Evolutionary conservation across 1,140 invertebrate species (phyloP).

Genomic region (Zelostemma sp.): DNA sequence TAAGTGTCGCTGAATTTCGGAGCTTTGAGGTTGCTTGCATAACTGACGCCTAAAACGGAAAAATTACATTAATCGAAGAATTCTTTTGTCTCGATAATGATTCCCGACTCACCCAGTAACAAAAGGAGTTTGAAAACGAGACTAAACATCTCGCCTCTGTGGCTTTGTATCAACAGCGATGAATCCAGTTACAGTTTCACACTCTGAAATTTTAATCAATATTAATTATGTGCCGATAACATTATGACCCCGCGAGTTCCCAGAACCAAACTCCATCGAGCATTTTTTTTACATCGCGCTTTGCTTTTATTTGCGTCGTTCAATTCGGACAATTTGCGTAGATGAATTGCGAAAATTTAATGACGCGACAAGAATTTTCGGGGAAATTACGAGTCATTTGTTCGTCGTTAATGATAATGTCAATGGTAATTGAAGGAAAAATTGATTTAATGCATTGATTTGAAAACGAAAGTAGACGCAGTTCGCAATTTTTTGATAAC

Average conservation of each 20-base stretch:
- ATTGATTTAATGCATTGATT: not conserved
- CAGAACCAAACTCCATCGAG: too few relatives aligned
- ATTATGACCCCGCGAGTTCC: too few relatives aligned
- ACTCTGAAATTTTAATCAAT: constrained; percentile 7
- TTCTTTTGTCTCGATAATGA: constrained; percentile 7
- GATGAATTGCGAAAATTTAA: not conserved
- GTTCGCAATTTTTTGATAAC: not conserved
- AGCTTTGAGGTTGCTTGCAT: constrained; percentile 41
- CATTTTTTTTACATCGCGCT: too few relatives aligned
- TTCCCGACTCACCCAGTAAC: constrained; percentile 17
- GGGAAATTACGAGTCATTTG: too few relatives aligned
- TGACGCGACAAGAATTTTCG: too few relatives aligned
- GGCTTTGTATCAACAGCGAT: constrained; percentile 3
- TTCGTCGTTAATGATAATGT: too few relatives aligned
- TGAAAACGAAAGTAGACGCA: not conserved
- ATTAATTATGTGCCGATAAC: too few relatives aligned
- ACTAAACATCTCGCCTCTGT: constrained; percentile 25
- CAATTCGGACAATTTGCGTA: not conserved
- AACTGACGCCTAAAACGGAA: constrained; percentile 34
- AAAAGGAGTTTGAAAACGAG: constrained; percentile 18
- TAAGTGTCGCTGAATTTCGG: constrained; percentile 80
- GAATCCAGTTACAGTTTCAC: too few relatives aligned
- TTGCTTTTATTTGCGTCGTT: too few relatives aligned
- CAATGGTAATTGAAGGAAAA: not conserved
- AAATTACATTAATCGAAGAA: not conserved